Percentiles rank a stretch among this genome's conserved stretches.
These are phyloP conservation scores for Nasonovia ribisnigri DNA, from an alignment of 2,888 invertebrate species.

Conservation along the genomic window DNA sequence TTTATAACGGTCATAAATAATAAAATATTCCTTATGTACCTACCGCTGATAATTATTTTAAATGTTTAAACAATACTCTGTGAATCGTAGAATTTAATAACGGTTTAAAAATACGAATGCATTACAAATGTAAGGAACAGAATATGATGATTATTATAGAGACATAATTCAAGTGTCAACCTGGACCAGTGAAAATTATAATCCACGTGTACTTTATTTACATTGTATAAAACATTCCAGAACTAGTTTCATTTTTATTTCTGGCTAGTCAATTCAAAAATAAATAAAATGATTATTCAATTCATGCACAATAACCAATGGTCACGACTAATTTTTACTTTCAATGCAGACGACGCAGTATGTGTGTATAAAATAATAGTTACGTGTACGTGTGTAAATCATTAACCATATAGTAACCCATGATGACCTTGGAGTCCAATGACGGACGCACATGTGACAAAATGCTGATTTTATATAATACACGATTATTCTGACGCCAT, in stretches of 20 bases:
- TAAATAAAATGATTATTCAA: slow-evolving; percentile 14
- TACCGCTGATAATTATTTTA: neutral
- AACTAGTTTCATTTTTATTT: neutral
- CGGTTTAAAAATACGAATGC: neutral
- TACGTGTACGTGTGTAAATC: slow-evolving; percentile 25
- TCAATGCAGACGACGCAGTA: slow-evolving; percentile 18
- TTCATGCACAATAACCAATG: neutral
- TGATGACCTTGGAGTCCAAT: slow-evolving; percentile 25
- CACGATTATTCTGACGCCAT: neutral
- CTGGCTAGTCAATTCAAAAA: neutral
- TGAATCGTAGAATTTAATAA: neutral
- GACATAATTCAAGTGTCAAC: neutral
- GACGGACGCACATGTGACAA: slow-evolving; percentile 48
- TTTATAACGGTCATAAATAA: neutral
- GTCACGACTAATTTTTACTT: slow-evolving; percentile 49
- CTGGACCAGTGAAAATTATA: neutral
- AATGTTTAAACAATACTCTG: neutral
- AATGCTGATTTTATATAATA: slow-evolving; percentile 26
- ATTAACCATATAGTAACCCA: neutral
- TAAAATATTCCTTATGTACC: neutral
- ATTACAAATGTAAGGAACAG: neutral
- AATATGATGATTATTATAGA: neutral
- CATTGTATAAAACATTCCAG: neutral
- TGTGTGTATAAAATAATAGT: slow-evolving; percentile 20
- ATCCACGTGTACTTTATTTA: neutral